Conservation (phyloP, 2,888 invertebrate genomes). For the Metellina segmentata region DNA sequence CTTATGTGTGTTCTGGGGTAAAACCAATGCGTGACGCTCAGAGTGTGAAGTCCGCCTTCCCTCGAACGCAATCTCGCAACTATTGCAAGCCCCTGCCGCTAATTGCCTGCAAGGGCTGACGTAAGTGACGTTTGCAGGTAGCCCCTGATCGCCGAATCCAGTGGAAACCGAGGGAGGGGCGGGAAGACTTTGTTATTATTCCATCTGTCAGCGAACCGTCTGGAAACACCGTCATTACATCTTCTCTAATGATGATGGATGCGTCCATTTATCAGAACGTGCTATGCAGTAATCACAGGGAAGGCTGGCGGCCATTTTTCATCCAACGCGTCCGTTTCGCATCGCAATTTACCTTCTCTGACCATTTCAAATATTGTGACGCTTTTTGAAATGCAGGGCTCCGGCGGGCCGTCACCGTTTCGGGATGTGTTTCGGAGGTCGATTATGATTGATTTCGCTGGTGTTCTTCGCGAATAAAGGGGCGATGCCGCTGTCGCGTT, state of each 20-base stretch:
- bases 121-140: conserved; percentile 54
- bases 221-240: conserved; percentile 76
- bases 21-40: too few relatives aligned
- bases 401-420: neutral
- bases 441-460: conserved; percentile 62
- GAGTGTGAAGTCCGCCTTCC: too few relatives aligned
- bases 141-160: conserved; percentile 56
- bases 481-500: neutral
- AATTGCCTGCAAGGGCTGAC: neutral
- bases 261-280: conserved; percentile 73
- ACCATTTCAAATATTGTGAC: conserved; percentile 75
- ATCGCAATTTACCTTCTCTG: conserved; percentile 14
- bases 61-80: too few relatives aligned
- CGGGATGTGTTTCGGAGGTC: conserved; percentile 18
- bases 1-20: too few relatives aligned
- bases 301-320: conserved; percentile 73
- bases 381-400: conserved; percentile 47
- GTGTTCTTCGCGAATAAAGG: neutral
- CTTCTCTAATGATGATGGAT: conserved; percentile 75
- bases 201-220: conserved; percentile 75
- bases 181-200: conserved; percentile 75
- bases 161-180: conserved; percentile 42
- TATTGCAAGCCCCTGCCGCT: too few relatives aligned
- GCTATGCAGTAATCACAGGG: conserved; percentile 74
- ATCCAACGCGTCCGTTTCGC: conserved; percentile 36